Evolutionary conservation across 2,888 invertebrate species (phyloP), one percentile per base, ranked within the genome.

Genomic region (Girardia tigrina): DNA sequence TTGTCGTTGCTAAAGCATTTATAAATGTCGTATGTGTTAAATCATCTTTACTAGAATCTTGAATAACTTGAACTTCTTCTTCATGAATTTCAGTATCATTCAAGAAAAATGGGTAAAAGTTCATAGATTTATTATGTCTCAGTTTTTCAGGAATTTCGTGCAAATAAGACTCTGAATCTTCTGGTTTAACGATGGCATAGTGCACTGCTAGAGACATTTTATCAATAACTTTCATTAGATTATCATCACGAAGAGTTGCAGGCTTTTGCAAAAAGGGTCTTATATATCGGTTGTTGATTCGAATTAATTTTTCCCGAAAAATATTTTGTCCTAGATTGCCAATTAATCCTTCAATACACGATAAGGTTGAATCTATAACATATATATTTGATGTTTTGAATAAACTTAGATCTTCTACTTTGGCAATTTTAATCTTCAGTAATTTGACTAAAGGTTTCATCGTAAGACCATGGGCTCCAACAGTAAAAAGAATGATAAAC

Each of bases 401-500:
- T 20, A 71, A 29, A 71, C 71, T 71, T 28, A 71, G 26, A 71
- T 56, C 56, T 56, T 56, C 56, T 20, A 56, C 56, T 56, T 56
- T 56, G n/a, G 56, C 74, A 77, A 79, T 80, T 77, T 82, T 81
- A 1, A 97, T 94, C 82, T 94, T 93, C 76, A 97, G 87, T 80
- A 93, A 90, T 85, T 90, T 91, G 16, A 97, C 95, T 77, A 97
- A 87, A 12, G 95, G 95, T 82, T 95, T 95, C 81, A 97, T 95
- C 20, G 95, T 94, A 80, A 95, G 94, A 78, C 97, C 97, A 89
- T 78, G 77, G 81, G 97, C 88, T 85, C 97, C 95, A n/a, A 97
- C 95, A 1, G 98, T 97, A 86, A 95, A 97, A 84, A 95, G 92
- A 80, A 98, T 91, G 79, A 97, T 92, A 73, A 93, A 91, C 81